phyloP scores from a whole-genome alignment of 2,113 vertebrate genomes.

The Cromileptes altivelis region DNA sequence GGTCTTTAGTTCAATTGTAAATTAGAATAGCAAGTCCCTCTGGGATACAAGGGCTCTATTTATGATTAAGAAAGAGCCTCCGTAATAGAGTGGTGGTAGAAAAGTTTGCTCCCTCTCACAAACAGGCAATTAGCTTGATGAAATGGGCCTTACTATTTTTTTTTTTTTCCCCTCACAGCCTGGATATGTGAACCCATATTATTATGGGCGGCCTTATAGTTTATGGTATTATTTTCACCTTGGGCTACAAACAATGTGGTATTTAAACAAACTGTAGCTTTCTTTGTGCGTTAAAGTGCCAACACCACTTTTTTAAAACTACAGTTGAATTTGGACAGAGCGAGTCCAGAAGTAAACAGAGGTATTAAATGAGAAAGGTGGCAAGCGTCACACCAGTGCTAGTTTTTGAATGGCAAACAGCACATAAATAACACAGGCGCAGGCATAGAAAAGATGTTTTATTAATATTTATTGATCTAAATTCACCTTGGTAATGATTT shows the following conservation, averaged over 20 bases:
- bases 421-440: conserved; percentile 38
- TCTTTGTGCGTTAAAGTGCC: conserved; percentile 55
- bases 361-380: conserved; percentile 57
- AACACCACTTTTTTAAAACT: conserved; percentile 31
- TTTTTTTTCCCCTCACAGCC: conserved; percentile 79
- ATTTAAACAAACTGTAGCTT: conserved; percentile 65
- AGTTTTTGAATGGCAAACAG: conserved; percentile 35
- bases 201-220: conserved; percentile 92
- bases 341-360: conserved; percentile 65
- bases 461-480: not conserved
- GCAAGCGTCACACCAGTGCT: conserved; percentile 49
- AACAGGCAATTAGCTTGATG: conserved; percentile 99
- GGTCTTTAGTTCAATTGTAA: conserved; percentile 99
- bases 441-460: conserved; percentile 19
- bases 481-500: not conserved
- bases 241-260: conserved; percentile 81
- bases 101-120: conserved; percentile 97
- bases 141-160: conserved; percentile 91
- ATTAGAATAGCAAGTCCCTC: conserved; percentile 97
- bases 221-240: conserved; percentile 95
- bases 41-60: conserved; percentile 95
- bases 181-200: conserved; percentile 95
- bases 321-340: conserved; percentile 23
- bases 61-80: conserved; percentile 99
- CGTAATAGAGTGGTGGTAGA: conserved; percentile 95